Conservation (phyloP, 2,797 vertebrate genomes). For the Hypotaenidia okinawae region DNA sequence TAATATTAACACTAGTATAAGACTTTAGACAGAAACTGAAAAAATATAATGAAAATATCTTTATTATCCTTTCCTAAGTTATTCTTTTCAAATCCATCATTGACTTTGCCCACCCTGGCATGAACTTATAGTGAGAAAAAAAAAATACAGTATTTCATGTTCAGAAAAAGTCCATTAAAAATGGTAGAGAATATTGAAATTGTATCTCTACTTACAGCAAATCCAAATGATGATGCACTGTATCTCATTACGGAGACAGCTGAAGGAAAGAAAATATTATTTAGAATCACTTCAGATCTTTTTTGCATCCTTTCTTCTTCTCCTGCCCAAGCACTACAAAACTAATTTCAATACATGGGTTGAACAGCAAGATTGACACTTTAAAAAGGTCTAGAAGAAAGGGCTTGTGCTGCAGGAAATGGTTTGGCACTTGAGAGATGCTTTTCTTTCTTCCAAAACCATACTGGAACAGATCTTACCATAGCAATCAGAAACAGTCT, state of each 20-base stretch:
- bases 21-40: not conserved
- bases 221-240: slow-evolving; percentile 98
- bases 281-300: slow-evolving; percentile 61
- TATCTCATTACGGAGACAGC: slow-evolving; percentile 97
- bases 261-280: slow-evolving; percentile 79
- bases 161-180: not conserved
- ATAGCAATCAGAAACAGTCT: not conserved
- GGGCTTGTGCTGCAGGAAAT: not conserved
- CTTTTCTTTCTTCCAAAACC: not conserved
- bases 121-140: not conserved
- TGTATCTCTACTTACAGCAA: slow-evolving; percentile 90
- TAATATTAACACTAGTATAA: not conserved
- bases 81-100: not conserved
- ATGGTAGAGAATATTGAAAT: not conserved
- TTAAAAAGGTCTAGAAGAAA: not conserved
- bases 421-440: not conserved
- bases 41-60: not conserved
- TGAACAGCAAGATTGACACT: not conserved
- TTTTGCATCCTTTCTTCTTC: not conserved
- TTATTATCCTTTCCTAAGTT: not conserved
- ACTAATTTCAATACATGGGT: not conserved
- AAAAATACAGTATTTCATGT: not conserved
- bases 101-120: not conserved
- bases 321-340: not conserved
- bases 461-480: fast-evolving